Conservation (phyloP, 2,797 vertebrate genomes). For the Eulemur mongoz region DNA sequence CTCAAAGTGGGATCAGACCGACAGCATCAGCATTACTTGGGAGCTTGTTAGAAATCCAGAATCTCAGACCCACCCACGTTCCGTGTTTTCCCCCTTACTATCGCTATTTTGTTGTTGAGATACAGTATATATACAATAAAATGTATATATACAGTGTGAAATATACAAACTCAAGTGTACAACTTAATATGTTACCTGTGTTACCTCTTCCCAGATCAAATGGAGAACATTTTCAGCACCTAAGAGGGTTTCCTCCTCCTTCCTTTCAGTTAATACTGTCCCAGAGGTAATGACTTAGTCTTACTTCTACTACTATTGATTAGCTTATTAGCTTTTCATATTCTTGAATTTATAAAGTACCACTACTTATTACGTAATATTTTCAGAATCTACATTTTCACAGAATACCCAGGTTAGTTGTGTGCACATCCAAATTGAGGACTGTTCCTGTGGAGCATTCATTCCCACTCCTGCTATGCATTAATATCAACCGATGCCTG, state of each 20-base stretch:
- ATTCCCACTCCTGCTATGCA: background rate
- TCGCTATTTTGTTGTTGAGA: background rate
- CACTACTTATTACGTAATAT: background rate
- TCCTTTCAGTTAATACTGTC: background rate
- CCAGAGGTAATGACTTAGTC: background rate
- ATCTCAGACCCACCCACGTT: background rate
- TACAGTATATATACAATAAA: background rate
- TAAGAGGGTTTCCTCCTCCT: background rate
- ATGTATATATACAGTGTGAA: background rate
- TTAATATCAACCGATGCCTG: too few species aligned
- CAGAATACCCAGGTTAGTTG: background rate
- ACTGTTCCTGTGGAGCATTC: background rate
- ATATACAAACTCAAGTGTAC: background rate
- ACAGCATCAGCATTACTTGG: background rate
- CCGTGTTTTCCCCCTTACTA: fast-evolving
- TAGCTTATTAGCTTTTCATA: background rate
- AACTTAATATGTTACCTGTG: background rate
- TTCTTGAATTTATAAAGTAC: background rate
- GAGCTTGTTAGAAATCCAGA: background rate
- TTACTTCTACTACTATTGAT: background rate
- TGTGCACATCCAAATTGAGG: background rate
- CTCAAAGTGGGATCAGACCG: background rate
- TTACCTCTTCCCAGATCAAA: background rate
- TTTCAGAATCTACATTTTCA: background rate
- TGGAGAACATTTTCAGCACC: background rate